phyloP scores from a whole-genome alignment of 2,888 invertebrate genomes.

The Abscondita cerata region DNA sequence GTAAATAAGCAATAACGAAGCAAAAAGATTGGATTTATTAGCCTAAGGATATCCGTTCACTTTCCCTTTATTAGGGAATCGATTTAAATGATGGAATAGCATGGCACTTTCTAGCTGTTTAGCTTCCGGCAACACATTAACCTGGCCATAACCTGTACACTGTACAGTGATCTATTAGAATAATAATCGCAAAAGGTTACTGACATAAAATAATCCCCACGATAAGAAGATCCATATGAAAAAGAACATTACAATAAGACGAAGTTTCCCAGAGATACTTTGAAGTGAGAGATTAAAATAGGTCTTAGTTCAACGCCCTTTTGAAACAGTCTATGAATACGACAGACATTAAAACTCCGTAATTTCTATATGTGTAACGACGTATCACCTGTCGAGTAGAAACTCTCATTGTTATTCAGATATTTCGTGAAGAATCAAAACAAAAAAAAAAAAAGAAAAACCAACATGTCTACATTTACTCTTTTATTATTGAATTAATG shows the following conservation, averaged over 20 bases:
- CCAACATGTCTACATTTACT: too few relatives aligned
- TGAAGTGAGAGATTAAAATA: constrained; percentile 10
- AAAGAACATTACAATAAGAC: background rate
- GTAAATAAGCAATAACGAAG: constrained; percentile 10
- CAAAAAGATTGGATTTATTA: constrained; percentile 27
- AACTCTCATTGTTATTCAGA: constrained; percentile 8
- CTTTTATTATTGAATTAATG: too few relatives aligned
- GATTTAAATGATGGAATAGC: constrained; percentile 39
- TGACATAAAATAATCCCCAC: constrained; percentile 17
- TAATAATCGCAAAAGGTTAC: constrained; percentile 22
- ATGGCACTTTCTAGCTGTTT: constrained; percentile 22
- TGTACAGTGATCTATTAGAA: constrained; percentile 12
- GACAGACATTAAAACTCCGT: background rate
- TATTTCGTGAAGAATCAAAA: background rate
- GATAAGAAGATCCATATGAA: background rate
- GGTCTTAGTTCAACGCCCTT: constrained; percentile 19
- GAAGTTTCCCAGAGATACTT: background rate
- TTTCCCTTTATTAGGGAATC: constrained; percentile 55
- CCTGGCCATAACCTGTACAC: constrained; percentile 25
- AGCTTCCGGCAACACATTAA: constrained; percentile 23
- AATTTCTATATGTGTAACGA: constrained; percentile 16
- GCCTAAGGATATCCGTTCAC: constrained; percentile 54
- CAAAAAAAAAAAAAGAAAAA: too few relatives aligned
- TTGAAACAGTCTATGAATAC: constrained; percentile 9
- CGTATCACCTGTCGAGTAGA: constrained; percentile 17